Percentiles rank a stretch among this genome's conserved stretches.
Evolutionary conservation across 2,888 invertebrate species (phyloP).

Genomic region (Malacosoma neustria): DNA sequence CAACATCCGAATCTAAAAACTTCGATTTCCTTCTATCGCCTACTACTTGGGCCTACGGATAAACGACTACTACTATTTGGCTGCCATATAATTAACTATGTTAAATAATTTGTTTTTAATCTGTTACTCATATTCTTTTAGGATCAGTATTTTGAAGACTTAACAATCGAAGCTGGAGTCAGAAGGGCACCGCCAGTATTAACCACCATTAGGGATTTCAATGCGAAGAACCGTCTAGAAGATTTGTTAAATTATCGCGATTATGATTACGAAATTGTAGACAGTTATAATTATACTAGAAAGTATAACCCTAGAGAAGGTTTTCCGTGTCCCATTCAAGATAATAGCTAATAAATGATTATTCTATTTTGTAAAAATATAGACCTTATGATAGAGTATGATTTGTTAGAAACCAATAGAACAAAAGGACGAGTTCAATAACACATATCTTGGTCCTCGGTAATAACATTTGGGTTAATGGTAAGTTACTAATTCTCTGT

Average conservation of each 20-base stretch:
- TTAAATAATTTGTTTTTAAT: too few relatives aligned
- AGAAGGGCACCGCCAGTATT: constrained; percentile 41
- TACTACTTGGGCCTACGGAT: too few relatives aligned
- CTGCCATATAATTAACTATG: too few relatives aligned
- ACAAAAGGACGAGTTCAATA: too few relatives aligned
- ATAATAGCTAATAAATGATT: constrained; percentile 10
- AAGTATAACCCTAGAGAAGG: constrained; percentile 38
- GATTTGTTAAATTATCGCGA: constrained; percentile 57
- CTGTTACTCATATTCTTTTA: constrained; percentile 23
- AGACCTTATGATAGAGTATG: too few relatives aligned
- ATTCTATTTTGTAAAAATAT: neutral
- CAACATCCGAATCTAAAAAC: too few relatives aligned
- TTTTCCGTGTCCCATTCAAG: constrained; percentile 34
- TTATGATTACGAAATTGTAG: constrained; percentile 46
- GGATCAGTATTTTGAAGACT: constrained; percentile 52
- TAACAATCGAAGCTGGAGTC: constrained; percentile 48
- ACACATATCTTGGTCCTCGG: too few relatives aligned
- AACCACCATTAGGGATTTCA: constrained; percentile 48
- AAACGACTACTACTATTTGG: too few relatives aligned
- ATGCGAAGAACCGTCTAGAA: constrained; percentile 46
- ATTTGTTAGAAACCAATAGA: too few relatives aligned
- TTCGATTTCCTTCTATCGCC: too few relatives aligned
- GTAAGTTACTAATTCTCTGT: too few relatives aligned
- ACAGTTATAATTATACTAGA: constrained; percentile 38
- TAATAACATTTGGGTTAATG: too few relatives aligned